Conservation (phyloP, 2,113 vertebrate species). For the Colistium nudipinnis region DNA sequence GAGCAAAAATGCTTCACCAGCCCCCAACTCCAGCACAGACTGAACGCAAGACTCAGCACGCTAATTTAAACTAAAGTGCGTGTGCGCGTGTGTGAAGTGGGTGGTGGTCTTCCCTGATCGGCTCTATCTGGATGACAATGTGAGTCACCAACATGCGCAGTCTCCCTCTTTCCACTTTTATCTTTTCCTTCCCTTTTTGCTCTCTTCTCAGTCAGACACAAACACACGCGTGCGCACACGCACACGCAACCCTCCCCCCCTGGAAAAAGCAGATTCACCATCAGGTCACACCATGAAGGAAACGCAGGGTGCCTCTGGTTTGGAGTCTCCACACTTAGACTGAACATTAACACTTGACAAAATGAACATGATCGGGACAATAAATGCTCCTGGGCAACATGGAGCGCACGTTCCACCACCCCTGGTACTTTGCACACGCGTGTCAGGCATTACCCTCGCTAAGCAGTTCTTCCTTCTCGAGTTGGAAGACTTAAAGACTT, state of each 20-base stretch:
- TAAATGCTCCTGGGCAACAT: too few relatives aligned
- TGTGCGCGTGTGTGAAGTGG: not conserved
- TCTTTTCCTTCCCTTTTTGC: not conserved
- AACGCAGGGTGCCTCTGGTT: slow-evolving; percentile 12
- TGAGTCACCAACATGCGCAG: slow-evolving; percentile 5
- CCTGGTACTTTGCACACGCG: too few relatives aligned
- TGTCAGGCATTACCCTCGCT: too few relatives aligned
- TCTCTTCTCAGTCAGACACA: not conserved
- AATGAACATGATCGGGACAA: too few relatives aligned
- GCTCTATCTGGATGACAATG: slow-evolving; percentile 7
- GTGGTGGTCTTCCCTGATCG: slow-evolving; percentile 30
- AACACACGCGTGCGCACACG: slow-evolving; percentile 14
- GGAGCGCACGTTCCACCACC: too few relatives aligned
- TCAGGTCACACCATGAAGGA: slow-evolving; percentile 22
- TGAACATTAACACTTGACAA: not conserved
- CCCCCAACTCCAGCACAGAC: not conserved
- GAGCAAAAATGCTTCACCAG: too few relatives aligned
- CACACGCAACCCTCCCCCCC: not conserved
- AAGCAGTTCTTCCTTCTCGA: too few relatives aligned
- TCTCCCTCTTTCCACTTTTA: not conserved
- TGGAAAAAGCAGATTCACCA: slow-evolving; percentile 54
- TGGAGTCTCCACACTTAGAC: not conserved
- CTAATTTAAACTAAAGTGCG: slow-evolving; percentile 13
- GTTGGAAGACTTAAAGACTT: too few relatives aligned
- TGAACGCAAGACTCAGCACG: slow-evolving; percentile 25